Percentiles rank a stretch among this genome's conserved stretches.
Conservation (phyloP, 2,888 invertebrate species). For the Doris montereyensis region DNA sequence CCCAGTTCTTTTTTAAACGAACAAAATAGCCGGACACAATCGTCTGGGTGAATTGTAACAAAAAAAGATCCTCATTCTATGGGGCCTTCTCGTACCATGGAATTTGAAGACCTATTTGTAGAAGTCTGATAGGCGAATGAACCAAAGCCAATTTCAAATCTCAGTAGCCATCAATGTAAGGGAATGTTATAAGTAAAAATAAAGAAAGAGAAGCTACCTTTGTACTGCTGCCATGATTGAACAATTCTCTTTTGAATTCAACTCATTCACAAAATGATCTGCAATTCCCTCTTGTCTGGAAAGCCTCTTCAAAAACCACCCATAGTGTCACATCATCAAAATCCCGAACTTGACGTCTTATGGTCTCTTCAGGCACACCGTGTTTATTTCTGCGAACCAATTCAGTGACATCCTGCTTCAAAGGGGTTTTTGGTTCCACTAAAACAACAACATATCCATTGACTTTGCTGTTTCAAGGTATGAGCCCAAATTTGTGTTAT, state of each 20-base stretch:
- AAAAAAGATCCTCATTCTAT: no score
- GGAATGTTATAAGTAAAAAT: neutral
- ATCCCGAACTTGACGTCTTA: conserved; percentile 49
- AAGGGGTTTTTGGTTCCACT: conserved; percentile 69
- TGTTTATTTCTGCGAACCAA: conserved; percentile 63
- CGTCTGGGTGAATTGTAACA: no score
- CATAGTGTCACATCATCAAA: conserved; percentile 63
- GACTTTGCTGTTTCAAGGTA: conserved; percentile 65
- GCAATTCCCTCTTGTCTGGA: conserved; percentile 44
- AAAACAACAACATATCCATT: conserved; percentile 65
- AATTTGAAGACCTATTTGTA: no score
- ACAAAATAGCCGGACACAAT: no score
- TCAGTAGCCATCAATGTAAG: no score
- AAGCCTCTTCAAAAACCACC: conserved; percentile 64
- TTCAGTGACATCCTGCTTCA: conserved; percentile 63
- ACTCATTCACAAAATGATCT: no score
- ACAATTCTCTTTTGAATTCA: conserved; percentile 25
- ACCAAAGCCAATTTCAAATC: no score
- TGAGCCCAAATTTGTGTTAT: conserved; percentile 71
- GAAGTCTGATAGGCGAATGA: no score
- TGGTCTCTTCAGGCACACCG: conserved; percentile 54
- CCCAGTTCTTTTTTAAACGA: no score
- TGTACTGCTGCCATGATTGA: no score
- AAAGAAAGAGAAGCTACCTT: neutral
- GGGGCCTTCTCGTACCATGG: no score